Conservation (phyloP, 2,888 invertebrate species). For the Dyspetes luteomarginatus region DNA sequence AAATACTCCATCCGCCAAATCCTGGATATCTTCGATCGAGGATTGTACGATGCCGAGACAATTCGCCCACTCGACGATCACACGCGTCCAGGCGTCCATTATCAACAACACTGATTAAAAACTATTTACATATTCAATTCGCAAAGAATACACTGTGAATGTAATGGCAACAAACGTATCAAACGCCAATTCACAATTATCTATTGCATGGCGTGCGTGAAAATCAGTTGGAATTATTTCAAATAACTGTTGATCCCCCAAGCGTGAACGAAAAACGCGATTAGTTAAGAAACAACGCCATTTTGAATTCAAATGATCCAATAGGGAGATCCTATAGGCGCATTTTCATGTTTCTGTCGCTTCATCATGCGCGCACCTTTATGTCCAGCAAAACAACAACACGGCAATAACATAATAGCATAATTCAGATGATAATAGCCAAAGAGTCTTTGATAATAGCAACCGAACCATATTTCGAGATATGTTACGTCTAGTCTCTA, state of each 20-base stretch:
- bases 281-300: not conserved
- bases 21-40: slow-evolving; percentile 67
- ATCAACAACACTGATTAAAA: slow-evolving; percentile 7
- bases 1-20: slow-evolving; percentile 72
- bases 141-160: not conserved
- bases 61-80: slow-evolving; percentile 80
- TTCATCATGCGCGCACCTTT: too few relatives aligned
- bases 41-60: slow-evolving; percentile 80
- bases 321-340: not conserved
- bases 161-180: not conserved
- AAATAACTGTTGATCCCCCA: not conserved
- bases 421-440: too few relatives aligned
- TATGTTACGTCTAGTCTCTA: too few relatives aligned
- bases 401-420: too few relatives aligned
- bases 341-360: too few relatives aligned
- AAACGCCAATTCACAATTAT: too few relatives aligned
- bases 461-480: too few relatives aligned
- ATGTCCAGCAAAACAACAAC: too few relatives aligned
- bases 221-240: not conserved
- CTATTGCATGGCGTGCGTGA: not conserved
- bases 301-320: not conserved
- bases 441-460: too few relatives aligned
- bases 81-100: slow-evolving; percentile 73
- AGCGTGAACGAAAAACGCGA: not conserved
- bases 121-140: slow-evolving; percentile 1